phyloP scores from a whole-genome alignment of 2,888 invertebrate genomes.

The Eumerus sabulonum region DNA sequence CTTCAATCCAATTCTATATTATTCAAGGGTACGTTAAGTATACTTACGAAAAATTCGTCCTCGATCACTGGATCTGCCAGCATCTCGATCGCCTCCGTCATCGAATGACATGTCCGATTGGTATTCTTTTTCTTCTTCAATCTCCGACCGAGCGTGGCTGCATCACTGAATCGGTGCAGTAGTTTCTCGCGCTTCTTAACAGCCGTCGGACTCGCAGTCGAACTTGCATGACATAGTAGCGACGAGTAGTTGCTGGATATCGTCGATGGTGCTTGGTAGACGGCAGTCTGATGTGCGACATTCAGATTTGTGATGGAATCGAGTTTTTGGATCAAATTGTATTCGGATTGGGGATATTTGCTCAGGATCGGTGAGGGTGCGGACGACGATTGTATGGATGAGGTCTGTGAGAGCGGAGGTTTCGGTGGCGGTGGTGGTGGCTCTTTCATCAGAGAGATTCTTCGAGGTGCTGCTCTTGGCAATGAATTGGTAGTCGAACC shows the following conservation, averaged over 20 bases:
- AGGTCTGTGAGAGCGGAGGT: constrained; percentile 73
- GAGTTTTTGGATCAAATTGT: constrained; percentile 77
- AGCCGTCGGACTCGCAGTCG: constrained; percentile 76
- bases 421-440: constrained; percentile 77
- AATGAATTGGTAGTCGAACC: constrained; percentile 74
- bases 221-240: constrained; percentile 75
- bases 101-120: constrained; percentile 78
- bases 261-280: constrained; percentile 74
- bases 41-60: constrained; percentile 79
- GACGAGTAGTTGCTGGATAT: constrained; percentile 73
- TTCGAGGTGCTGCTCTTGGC: constrained; percentile 77
- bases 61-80: constrained; percentile 79
- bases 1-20: no score
- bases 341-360: constrained; percentile 77
- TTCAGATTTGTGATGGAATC: constrained; percentile 75
- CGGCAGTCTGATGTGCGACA: constrained; percentile 74
- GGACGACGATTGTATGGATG: constrained; percentile 72
- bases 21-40: no score
- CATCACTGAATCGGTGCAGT: constrained; percentile 78
- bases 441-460: constrained; percentile 77
- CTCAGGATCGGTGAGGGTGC: constrained; percentile 73
- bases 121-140: constrained; percentile 78
- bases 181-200: constrained; percentile 78
- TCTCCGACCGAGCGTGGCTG: constrained; percentile 78
- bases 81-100: constrained; percentile 79